Evolutionary conservation across 2,888 invertebrate species (phyloP).

Genomic region (Melikaiella ostensackeni): DNA sequence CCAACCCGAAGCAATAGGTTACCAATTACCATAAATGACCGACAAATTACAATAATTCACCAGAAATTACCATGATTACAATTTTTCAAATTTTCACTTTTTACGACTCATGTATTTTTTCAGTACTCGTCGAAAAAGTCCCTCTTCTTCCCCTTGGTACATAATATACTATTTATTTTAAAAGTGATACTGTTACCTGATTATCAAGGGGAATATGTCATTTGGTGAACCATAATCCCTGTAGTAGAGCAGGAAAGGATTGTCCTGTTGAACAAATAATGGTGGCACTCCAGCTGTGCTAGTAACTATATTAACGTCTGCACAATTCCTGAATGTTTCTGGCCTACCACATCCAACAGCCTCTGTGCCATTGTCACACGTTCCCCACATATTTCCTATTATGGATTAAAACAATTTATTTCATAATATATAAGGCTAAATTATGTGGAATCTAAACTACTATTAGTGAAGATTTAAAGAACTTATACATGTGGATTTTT

Average conservation of each 20-base stretch:
- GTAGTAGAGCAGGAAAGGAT: conserved; percentile 88
- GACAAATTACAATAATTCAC: no score
- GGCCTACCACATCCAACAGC: conserved; percentile 93
- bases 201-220: conserved; percentile 85
- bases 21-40: no score
- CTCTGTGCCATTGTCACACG: conserved; percentile 90
- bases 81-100: no score
- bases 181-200: conserved; percentile 79
- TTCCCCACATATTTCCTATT: conserved; percentile 93
- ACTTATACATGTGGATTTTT: no score
- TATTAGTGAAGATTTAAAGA: no score
- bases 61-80: no score
- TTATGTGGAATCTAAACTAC: no score
- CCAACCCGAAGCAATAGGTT: no score
- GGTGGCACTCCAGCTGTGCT: conserved; percentile 87
- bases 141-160: no score
- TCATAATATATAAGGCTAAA: neutral
- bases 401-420: conserved; percentile 23
- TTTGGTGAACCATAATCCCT: conserved; percentile 83
- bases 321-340: conserved; percentile 94
- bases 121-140: no score
- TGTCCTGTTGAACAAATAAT: conserved; percentile 83
- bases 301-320: conserved; percentile 90
- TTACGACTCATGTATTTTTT: no score
- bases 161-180: neutral